Evolutionary conservation across 2,113 vertebrate species (phyloP), one percentile per base, ranked within the genome.

Genomic region (Alectura lathami): DNA sequence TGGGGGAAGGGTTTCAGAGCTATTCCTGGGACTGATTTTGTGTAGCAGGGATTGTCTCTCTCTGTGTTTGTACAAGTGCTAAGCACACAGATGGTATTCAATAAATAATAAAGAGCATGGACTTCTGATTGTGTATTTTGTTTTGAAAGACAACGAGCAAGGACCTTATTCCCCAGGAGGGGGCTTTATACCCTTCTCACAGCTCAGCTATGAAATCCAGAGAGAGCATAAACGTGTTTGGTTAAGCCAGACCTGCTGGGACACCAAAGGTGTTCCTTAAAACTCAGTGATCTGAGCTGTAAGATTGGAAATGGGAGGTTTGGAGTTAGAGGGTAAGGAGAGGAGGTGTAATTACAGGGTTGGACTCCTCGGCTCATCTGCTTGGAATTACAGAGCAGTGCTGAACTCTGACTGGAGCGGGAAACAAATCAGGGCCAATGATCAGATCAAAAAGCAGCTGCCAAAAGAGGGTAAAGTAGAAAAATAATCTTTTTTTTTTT

Each of bases 351-450:
- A 98, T 98, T 98, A 98, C 90, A 98, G 98, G 97, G 98, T 98
- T 98, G 97, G 89, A 93, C 94, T 98, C 91, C 92, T 92, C 53
- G 80, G 96, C 97, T 98, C 98, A 98, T 98, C 98, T 98, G 98
- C 97, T 98, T 98, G 95, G 98, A 98, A 98, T 98, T 98, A 98
- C 96, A 98, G 97, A 98, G 97, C 96, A 98, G 97, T 98, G 98
- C 97, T 98, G 97, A 98, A 97, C 97, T 96, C 97, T 97, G 96
- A 96, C 97, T 98, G 96, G 97, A 98, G 98, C 94, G 97, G 98
- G 98, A 98, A 98, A 97, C 97, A 97, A 97, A 98, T 98, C 93
- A 79, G 91, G 97, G 96, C 96, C 96, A 96, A 96, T 94, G 98
- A 97, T 96, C 97, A 98, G 98, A 98, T 98, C 97, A 98, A 97